Base-by-base conservation (phyloP, 1,140 invertebrate genomes). In the Thalassaphorura encarpata region DNA sequence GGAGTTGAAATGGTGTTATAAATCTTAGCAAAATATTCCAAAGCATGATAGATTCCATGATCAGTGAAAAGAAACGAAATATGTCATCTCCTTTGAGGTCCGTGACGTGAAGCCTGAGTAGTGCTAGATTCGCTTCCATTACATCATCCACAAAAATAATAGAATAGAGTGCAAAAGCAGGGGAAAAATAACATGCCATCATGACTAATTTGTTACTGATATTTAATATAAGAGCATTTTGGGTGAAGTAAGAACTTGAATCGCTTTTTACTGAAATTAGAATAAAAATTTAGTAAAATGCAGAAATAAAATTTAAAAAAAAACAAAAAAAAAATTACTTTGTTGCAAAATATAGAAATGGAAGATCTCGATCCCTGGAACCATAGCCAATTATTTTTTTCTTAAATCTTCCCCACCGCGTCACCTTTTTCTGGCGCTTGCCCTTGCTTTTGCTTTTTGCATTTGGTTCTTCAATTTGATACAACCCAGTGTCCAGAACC, bases 321-420 rank as follows among this genome's bases (percentile, higher is more conserved):
- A n/a, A n/a, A n/a, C n/a, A n/a, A n/a, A n/a, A n/a, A n/a, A n/a
- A n/a, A n/a, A n/a, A n/a, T 53, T 43, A 19, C 21, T 29, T 27
- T 27, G 6, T 51, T n/a, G 52, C 52, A 26, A 64, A 46, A 33
- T 64, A 64, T 0, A 64, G 2, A 24, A 64, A 58, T 8, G 62
- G 52, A 1, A 64, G 52, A n/a, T 56, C 41, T 13, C 42, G 29
- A 36, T 63, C 58, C 15, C 52, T 26, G 6, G 26, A 24, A 4
- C 62, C 62, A 13, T 0, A 36, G 5, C 45, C 49, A 16, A 41
- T 33, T 1, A 54, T n/a, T 16, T 39, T 29, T 16, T 47, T 27
- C 13, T n/a, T n/a, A n/a, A n/a, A n/a, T n/a, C n/a, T n/a, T n/a
- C n/a, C n/a, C n/a, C n/a, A n/a, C n/a, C n/a, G n/a, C n/a, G n/a